Base-by-base conservation (phyloP, 2,888 invertebrate genomes). In the Zaprionus bogoriensis region DNA sequence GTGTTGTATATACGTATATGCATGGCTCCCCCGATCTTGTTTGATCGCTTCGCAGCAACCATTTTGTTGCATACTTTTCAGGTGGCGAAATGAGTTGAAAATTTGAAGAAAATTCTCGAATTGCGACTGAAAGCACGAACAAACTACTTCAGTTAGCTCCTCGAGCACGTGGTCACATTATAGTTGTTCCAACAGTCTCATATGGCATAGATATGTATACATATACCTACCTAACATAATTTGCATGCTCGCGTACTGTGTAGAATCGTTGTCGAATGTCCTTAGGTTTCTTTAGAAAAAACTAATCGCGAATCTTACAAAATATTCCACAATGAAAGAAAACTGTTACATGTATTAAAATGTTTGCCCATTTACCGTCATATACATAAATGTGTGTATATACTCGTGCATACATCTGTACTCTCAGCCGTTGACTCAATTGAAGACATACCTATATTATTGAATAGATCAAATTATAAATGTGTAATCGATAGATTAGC, bases 71-170 rank as follows among this genome's bases (percentile, higher is more conserved):
- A 17, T 5, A 25, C 6, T 28, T 22, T 41, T 42, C 22, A 32
- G 30, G 17, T 27, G n/a, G 12, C 19, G 22, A 19, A 27, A 44
- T 28, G n/a, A n/a, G n/a, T n/a, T 30, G 32, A 7, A 32, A 32
- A 42, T 23, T 20, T n/a, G n/a, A n/a, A n/a, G n/a, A 14, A 20
- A 19, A 46, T 66, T n/a, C n/a, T n/a, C 57, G 46, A 67, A 20
- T 25, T 39, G 23, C 28, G 68, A 57, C 73, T 58, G 42, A 68
- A 45, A 67, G 53, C 36, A 42, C 20, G 30, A 55, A 50, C 28
- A 19, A 36, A 3, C 32, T 36, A n/a, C n/a, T 14, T 32, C 7
- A 54, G 46, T 73, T 74, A 67, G 61, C 42, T 51, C 22, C 46
- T 74, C 46, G 38, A 74, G 51, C 32, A 12, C 17, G 17, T 20